Evolutionary conservation across 2,888 invertebrate genomes (phyloP).

Genomic region (Sphinx pinastri): DNA sequence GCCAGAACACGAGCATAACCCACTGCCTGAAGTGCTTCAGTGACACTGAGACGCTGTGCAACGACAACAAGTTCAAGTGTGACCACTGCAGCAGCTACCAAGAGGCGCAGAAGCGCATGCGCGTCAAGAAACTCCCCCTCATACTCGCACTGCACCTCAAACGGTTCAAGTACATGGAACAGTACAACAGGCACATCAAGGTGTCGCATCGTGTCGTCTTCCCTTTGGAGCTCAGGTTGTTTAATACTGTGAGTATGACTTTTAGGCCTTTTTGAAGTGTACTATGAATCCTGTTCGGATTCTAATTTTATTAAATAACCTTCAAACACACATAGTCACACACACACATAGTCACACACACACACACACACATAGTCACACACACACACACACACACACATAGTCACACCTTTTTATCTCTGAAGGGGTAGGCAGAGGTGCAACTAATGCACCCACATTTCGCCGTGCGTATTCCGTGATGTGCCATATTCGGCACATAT

Average conservation of each 20-base stretch:
- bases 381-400: too few species aligned
- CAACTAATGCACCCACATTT: too few species aligned
- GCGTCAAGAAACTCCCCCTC: conserved; percentile 98
- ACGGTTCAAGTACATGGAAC: conserved; percentile 98
- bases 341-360: too few species aligned
- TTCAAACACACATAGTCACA: too few species aligned
- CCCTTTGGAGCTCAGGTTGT: conserved; percentile 97
- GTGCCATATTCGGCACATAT: too few species aligned
- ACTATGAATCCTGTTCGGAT: too few species aligned
- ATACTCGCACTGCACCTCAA: conserved; percentile 99
- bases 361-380: too few species aligned
- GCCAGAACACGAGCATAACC: conserved; percentile 99
- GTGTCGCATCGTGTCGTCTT: conserved; percentile 99
- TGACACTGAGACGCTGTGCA: conserved; percentile 98
- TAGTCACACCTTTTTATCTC: too few species aligned
- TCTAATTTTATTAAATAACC: too few species aligned
- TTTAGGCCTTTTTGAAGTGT: background rate
- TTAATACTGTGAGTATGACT: conserved; percentile 93
- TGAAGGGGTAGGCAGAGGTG: too few species aligned
- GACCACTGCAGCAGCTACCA: conserved; percentile 99
- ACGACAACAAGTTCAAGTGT: conserved; percentile 99
- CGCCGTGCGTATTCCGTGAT: too few species aligned
- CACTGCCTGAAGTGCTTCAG: conserved; percentile 99
- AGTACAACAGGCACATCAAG: conserved; percentile 99
- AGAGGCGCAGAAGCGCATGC: conserved; percentile 99